Percentiles rank a stretch among this genome's conserved stretches.
These are phyloP conservation scores for Anastrepha ludens DNA, from an alignment of 1,140 invertebrate species.

Conservation along the genomic window DNA sequence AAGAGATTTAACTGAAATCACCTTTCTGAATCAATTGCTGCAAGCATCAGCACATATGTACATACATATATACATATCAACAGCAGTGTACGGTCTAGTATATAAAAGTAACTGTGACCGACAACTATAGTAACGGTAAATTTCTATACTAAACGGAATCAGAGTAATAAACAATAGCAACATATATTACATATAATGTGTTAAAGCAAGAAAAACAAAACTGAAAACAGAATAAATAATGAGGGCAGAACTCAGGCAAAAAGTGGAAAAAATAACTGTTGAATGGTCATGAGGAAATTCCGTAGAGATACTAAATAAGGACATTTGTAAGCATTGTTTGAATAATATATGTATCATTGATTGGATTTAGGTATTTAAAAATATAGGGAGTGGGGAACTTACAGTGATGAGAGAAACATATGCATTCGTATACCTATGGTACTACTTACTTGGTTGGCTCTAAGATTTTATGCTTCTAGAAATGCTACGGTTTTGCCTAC, in stretches of 20 bases:
- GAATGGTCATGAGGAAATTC: constrained; percentile 30
- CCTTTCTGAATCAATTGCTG: constrained; percentile 40
- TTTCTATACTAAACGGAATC: neutral
- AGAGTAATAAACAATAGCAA: constrained; percentile 36
- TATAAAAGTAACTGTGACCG: neutral
- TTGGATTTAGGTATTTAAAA: neutral
- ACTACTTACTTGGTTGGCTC: no score
- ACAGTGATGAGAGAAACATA: no score
- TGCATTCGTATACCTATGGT: no score
- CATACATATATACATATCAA: neutral
- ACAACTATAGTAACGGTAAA: neutral
- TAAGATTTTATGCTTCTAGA: no score
- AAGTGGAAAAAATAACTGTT: neutral
- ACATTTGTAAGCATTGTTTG: neutral
- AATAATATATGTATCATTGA: neutral
- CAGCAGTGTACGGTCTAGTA: constrained; percentile 1
- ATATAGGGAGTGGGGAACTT: neutral
- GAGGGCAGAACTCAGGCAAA: neutral
- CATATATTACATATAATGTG: constrained; percentile 19
- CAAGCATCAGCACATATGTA: constrained; percentile 8
- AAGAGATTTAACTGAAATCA: constrained; percentile 38
- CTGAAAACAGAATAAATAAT: constrained; percentile 30
- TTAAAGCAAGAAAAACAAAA: neutral
- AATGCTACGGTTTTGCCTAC: no score
- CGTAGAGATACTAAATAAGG: constrained; percentile 18